These are phyloP conservation scores for Drosophila putrida DNA, from an alignment of 2,888 invertebrate genomes.

Conservation along the genomic window DNA sequence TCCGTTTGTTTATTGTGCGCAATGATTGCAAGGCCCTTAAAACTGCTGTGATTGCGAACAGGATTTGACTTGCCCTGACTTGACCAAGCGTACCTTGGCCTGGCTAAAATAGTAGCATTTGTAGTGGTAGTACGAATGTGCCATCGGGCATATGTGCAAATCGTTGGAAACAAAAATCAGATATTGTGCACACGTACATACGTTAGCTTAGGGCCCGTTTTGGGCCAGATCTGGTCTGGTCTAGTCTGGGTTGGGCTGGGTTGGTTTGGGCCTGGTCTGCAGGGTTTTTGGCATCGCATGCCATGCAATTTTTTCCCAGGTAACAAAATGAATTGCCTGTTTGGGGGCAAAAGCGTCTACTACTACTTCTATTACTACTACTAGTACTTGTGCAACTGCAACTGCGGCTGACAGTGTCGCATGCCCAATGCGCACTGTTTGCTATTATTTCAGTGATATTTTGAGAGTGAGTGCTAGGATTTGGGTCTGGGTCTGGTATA, in stretches of 20 bases:
- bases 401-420: conserved; percentile 77
- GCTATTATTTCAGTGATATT: conserved; percentile 76
- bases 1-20: conserved; percentile 78
- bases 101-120: background rate
- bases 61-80: conserved; percentile 61
- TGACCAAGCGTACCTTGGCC: conserved; percentile 4
- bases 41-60: conserved; percentile 72
- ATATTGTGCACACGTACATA: conserved; percentile 74
- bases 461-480: conserved; percentile 65
- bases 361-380: conserved; percentile 14
- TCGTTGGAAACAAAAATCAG: conserved; percentile 77
- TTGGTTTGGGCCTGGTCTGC: conserved; percentile 33
- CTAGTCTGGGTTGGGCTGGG: background rate
- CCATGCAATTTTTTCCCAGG: conserved; percentile 76
- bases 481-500: conserved; percentile 16
- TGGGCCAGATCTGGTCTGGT: background rate
- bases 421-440: conserved; percentile 78
- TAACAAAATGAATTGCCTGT: conserved; percentile 78
- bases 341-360: conserved; percentile 49
- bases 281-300: conserved; percentile 61
- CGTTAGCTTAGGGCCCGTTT: conserved; percentile 57
- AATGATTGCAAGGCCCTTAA: conserved; percentile 73
- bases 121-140: too few species aligned
- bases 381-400: background rate
- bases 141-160: conserved; percentile 66